phyloP scores from a whole-genome alignment of 2,888 invertebrate species.

The Chymomyza fuscimana region DNA sequence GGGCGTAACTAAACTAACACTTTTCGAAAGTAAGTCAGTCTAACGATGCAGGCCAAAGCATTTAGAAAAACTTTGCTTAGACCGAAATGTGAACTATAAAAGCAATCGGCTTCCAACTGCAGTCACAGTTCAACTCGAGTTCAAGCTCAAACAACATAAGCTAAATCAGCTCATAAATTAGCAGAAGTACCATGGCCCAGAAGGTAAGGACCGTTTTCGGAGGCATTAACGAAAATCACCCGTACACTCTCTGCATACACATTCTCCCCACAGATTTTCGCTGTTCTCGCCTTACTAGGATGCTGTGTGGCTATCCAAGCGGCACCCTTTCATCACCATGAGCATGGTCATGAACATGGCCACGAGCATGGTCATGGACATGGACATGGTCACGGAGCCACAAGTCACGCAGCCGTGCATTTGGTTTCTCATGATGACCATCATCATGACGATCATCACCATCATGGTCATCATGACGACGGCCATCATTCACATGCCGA shows the following conservation, averaged over 20 bases:
- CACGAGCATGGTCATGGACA: slow-evolving; percentile 36
- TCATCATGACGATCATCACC: slow-evolving; percentile 44
- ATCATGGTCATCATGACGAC: slow-evolving; percentile 53
- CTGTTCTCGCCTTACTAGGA: slow-evolving; percentile 51
- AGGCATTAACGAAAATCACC: neutral
- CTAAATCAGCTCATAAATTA: slow-evolving; percentile 50
- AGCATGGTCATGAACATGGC: slow-evolving; percentile 36
- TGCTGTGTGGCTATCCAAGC: slow-evolving; percentile 40
- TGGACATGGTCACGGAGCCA: slow-evolving; percentile 45
- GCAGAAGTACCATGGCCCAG: slow-evolving; percentile 60
- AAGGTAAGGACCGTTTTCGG: slow-evolving; percentile 48
- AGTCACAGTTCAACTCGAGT: slow-evolving; percentile 55
- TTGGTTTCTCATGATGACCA: slow-evolving; percentile 66
- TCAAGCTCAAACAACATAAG: slow-evolving; percentile 40
- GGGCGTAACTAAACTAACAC: slow-evolving; percentile 42
- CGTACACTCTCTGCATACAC: too few relatives aligned
- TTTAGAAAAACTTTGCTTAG: neutral
- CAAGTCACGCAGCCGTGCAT: slow-evolving; percentile 68
- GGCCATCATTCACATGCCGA: slow-evolving; percentile 63
- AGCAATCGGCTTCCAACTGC: slow-evolving; percentile 28
- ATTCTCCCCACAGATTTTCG: slow-evolving; percentile 42
- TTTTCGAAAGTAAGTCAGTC: slow-evolving; percentile 44
- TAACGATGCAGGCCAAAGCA: neutral
- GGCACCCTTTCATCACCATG: slow-evolving; percentile 48
- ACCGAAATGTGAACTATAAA: slow-evolving; percentile 46